Evolutionary conservation across 2,113 vertebrate species (phyloP).

Genomic region (Embiotoca jacksoni): DNA sequence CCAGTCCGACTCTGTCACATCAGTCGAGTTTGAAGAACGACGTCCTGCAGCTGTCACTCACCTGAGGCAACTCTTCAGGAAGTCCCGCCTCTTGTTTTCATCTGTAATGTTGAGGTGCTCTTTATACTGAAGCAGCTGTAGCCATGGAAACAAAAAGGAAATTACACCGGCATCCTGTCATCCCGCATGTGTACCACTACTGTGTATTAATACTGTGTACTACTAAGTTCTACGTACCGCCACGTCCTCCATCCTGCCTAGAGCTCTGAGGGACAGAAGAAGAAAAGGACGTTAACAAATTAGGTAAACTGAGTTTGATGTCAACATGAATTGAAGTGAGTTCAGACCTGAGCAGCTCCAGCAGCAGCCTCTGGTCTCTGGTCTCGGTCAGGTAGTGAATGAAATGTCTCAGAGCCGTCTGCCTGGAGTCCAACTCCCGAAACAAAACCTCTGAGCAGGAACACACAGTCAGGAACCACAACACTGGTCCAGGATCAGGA

Average conservation of each 20-base stretch:
- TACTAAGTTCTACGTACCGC: constrained; percentile 82
- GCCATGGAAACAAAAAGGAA: constrained; percentile 37
- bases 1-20: too few species aligned
- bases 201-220: background rate
- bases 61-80: constrained; percentile 93
- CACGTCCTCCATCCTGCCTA: constrained; percentile 91
- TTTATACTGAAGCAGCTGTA: constrained; percentile 92
- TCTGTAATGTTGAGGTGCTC: constrained; percentile 91
- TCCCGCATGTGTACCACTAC: background rate
- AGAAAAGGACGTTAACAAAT: background rate
- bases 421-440: constrained; percentile 90
- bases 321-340: too few species aligned
- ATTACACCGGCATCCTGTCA: background rate
- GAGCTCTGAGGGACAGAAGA: constrained; percentile 74
- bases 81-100: constrained; percentile 91
- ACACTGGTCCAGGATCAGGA: background rate
- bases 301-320: background rate
- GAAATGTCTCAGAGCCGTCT: constrained; percentile 91
- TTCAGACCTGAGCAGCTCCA: constrained; percentile 91
- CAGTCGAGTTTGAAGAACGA: too few species aligned
- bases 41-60: constrained; percentile 72
- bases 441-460: constrained; percentile 89
- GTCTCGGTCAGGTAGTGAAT: constrained; percentile 93
- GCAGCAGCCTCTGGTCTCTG: constrained; percentile 88
- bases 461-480: background rate